A percentile compares a stretch with the other conserved stretches of the same genome.
phyloP scores from a whole-genome alignment of 2,797 vertebrate genomes.

The Coilia nasus region DNA sequence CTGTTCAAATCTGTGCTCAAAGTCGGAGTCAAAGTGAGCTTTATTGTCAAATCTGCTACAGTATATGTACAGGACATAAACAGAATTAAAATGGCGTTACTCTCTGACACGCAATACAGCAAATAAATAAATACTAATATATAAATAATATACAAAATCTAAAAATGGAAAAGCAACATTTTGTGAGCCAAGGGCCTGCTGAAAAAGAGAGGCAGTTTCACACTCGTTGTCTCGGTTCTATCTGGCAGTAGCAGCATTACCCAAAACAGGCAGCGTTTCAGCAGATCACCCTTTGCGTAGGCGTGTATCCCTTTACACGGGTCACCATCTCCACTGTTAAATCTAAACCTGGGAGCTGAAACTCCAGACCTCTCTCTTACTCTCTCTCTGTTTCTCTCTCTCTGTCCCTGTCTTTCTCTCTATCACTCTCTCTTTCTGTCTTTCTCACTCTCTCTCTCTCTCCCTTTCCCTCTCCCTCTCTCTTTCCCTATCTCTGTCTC shows the following conservation, averaged over 20 bases:
- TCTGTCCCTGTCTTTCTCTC: neutral
- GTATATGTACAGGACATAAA: no score
- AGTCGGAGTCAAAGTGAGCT: no score
- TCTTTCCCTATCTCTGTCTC: no score
- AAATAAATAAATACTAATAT: no score
- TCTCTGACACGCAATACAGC: no score
- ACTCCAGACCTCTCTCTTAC: neutral
- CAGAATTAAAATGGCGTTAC: no score
- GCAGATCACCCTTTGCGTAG: neutral
- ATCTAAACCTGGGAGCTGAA: slow-evolving; percentile 15
- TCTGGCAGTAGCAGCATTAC: neutral
- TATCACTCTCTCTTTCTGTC: no score
- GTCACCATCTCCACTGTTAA: slow-evolving; percentile 4
- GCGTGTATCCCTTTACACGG: neutral
- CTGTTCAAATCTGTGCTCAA: neutral
- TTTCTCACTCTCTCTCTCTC: neutral
- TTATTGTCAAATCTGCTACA: no score
- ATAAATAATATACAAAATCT: no score
- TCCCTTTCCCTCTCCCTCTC: no score
- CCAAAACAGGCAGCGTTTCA: neutral
- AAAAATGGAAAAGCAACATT: no score
- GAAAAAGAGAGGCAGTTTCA: neutral
- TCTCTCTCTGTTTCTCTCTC: neutral
- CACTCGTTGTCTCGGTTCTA: neutral
- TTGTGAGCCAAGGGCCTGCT: neutral